Conservation (phyloP, 64 coral and sea anemone species). For the Stichodactyla mertensii region DNA sequence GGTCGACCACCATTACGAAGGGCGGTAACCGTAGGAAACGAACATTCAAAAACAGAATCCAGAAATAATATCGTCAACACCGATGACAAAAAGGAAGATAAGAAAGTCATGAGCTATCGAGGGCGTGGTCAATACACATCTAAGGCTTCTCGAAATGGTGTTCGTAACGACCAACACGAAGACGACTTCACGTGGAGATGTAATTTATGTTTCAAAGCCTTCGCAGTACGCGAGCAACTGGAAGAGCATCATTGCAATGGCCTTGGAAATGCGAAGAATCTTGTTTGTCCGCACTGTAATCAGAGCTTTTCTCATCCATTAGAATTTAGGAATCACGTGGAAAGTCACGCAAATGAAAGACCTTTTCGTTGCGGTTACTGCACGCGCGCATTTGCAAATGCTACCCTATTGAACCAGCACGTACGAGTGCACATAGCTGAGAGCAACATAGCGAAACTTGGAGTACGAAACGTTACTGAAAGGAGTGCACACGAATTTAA, state of each 20-base stretch:
- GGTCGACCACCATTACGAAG: constrained; percentile 75
- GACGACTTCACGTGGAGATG: constrained; percentile 93
- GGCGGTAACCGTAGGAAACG: neutral
- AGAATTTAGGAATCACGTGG: constrained; percentile 77
- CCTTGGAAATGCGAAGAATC: constrained; percentile 53
- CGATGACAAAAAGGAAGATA: constrained; percentile 45
- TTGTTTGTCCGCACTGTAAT: constrained; percentile 75
- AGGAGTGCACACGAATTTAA: constrained; percentile 10
- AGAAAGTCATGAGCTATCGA: constrained; percentile 50
- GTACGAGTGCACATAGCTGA: constrained; percentile 89
- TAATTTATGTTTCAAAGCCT: constrained; percentile 91
- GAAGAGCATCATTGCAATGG: constrained; percentile 86
- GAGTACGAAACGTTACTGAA: constrained; percentile 45
- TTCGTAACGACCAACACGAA: constrained; percentile 23
- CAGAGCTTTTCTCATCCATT: constrained; percentile 78
- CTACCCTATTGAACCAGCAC: constrained; percentile 80
- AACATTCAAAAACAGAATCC: constrained; percentile 20
- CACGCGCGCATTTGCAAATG: constrained; percentile 82
- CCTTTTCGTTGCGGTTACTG: constrained; percentile 90
- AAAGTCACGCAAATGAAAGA: constrained; percentile 80
- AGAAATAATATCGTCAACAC: constrained; percentile 20
- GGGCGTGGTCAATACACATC: constrained; percentile 48
- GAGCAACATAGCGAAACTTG: constrained; percentile 46
- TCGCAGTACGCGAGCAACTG: constrained; percentile 80
- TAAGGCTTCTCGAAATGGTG: neutral